Conservation (phyloP, 2,888 invertebrate species). For the Dicycla oo region DNA sequence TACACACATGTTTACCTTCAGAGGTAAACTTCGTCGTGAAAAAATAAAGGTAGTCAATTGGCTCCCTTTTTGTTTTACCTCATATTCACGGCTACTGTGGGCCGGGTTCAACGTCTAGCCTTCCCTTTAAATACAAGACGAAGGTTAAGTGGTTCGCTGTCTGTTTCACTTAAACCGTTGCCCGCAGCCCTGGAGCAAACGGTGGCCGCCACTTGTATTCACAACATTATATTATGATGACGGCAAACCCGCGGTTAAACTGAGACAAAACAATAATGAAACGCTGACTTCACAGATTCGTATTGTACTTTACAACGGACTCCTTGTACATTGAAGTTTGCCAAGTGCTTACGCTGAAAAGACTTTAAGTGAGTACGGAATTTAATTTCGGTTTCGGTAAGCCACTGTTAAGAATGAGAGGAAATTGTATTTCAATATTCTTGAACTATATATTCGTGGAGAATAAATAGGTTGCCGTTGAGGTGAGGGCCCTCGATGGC, state of each 20-base stretch:
- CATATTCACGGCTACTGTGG: slow-evolving; percentile 55
- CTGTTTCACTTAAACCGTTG: slow-evolving; percentile 85
- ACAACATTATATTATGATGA: slow-evolving; percentile 80
- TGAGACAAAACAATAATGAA: slow-evolving; percentile 74
- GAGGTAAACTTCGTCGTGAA: slow-evolving; percentile 46
- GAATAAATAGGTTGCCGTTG: slow-evolving; percentile 74
- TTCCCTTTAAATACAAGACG: slow-evolving; percentile 83
- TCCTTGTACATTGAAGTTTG: slow-evolving; percentile 65
- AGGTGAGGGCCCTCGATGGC: slow-evolving; percentile 77
- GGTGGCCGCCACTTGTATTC: slow-evolving; percentile 77
- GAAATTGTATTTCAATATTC: slow-evolving; percentile 67
- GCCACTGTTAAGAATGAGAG: slow-evolving; percentile 34
- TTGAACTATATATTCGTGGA: slow-evolving; percentile 64
- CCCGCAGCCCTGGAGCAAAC: slow-evolving; percentile 77
- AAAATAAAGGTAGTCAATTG: slow-evolving; percentile 63
- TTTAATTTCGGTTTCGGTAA: slow-evolving; percentile 60
- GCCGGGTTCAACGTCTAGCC: slow-evolving; percentile 81
- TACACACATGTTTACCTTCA: slow-evolving; percentile 35
- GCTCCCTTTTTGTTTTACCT: slow-evolving; percentile 64
- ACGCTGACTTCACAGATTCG: slow-evolving; percentile 66
- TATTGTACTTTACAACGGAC: slow-evolving; percentile 68
- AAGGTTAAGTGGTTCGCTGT: slow-evolving; percentile 87
- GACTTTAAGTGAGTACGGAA: slow-evolving; percentile 57
- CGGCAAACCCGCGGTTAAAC: slow-evolving; percentile 73
- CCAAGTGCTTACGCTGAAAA: slow-evolving; percentile 65